phyloP scores from a whole-genome alignment of 1,140 invertebrate genomes.

The Geopemphigus sp. region DNA sequence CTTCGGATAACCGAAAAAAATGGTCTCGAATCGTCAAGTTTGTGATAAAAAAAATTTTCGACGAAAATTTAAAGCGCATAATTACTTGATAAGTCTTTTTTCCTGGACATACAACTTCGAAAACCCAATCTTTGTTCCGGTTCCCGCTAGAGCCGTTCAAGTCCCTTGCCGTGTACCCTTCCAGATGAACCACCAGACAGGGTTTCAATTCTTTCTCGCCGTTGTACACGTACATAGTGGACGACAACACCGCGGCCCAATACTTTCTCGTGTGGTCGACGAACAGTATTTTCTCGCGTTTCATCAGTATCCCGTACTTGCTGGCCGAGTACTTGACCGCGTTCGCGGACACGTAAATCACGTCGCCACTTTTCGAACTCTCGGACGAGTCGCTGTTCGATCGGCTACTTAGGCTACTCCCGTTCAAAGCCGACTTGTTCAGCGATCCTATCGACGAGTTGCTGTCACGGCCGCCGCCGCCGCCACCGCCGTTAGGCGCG shows the following conservation, averaged over 20 bases:
- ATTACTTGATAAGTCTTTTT: slow-evolving; percentile 53
- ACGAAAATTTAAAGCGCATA: no score
- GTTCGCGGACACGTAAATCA: slow-evolving; percentile 51
- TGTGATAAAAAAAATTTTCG: no score
- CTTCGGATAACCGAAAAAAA: no score
- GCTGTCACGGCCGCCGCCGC: not conserved
- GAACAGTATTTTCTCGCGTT: slow-evolving; percentile 51
- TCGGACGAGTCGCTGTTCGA: slow-evolving; percentile 43
- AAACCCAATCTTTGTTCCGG: slow-evolving; percentile 50
- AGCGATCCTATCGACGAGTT: not conserved
- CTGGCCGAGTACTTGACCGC: slow-evolving; percentile 51
- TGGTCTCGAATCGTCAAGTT: no score
- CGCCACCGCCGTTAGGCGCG: not conserved
- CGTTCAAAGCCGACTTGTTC: not conserved
- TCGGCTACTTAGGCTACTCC: slow-evolving; percentile 23
- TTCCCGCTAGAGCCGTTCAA: not conserved
- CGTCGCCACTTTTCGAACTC: slow-evolving; percentile 40
- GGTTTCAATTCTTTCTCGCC: slow-evolving; percentile 50
- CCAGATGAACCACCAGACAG: slow-evolving; percentile 43
- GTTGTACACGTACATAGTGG: slow-evolving; percentile 51
- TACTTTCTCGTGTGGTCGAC: slow-evolving; percentile 51
- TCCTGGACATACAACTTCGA: slow-evolving; percentile 52
- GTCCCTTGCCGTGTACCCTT: slow-evolving; percentile 51
- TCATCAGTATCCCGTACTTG: slow-evolving; percentile 50
- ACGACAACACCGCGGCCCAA: slow-evolving; percentile 51